These are phyloP conservation scores for Crotalus viridis DNA, from an alignment of 2,113 vertebrate genomes.

Conservation along the genomic window DNA sequence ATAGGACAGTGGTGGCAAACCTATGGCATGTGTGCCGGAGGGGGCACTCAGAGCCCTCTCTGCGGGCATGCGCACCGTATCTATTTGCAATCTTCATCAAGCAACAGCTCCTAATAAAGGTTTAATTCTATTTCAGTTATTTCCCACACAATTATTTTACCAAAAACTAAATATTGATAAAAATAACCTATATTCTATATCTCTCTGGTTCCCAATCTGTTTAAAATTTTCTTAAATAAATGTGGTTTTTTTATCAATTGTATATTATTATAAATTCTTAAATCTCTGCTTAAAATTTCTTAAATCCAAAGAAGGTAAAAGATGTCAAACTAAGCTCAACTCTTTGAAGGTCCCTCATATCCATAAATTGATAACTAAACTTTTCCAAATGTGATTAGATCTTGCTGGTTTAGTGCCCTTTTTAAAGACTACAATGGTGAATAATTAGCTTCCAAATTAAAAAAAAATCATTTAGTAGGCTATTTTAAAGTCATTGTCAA, in stretches of 20 bases:
- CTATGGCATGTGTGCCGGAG: no score
- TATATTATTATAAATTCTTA: not conserved
- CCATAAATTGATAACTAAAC: not conserved
- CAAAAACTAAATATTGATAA: not conserved
- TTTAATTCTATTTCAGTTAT: not conserved
- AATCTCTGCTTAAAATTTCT: not conserved
- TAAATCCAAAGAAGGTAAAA: not conserved
- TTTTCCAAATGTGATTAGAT: not conserved
- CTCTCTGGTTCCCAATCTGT: not conserved
- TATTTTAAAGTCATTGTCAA: conserved; percentile 11
- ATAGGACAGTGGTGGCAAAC: not conserved
- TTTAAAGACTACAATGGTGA: not conserved
- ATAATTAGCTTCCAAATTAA: not conserved
- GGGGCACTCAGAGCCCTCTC: no score
- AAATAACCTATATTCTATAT: not conserved
- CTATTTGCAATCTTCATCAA: not conserved
- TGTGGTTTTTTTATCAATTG: not conserved
- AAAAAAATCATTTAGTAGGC: not conserved
- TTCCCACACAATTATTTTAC: not conserved
- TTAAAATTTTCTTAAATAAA: not conserved
- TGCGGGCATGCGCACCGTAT: accelerated
- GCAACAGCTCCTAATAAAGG: not conserved
- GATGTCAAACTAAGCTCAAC: not conserved
- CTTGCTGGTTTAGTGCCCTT: not conserved
- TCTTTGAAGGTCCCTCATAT: not conserved